Evolutionary conservation across 2,113 vertebrate genomes (phyloP).

Genomic region (Taxidea taxus): DNA sequence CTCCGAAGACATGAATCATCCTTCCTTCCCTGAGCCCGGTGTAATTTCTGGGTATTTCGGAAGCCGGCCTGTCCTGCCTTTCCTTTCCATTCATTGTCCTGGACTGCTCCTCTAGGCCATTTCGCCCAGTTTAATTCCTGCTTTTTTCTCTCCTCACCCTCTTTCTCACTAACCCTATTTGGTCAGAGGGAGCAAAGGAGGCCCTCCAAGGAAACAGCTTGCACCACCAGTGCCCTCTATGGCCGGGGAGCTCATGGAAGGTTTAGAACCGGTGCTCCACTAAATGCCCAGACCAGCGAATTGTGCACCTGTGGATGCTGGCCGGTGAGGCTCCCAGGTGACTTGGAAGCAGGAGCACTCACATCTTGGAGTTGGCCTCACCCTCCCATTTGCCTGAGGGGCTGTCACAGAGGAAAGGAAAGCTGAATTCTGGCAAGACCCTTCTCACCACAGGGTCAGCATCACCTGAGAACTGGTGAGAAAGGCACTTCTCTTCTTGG

Average conservation of each 20-base stretch:
- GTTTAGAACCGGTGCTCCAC: neutral
- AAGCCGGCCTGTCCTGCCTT: neutral
- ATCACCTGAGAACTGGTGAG: neutral
- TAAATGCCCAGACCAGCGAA: neutral
- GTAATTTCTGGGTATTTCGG: neutral
- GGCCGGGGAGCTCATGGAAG: neutral
- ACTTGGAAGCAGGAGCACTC: neutral
- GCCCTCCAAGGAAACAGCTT: neutral
- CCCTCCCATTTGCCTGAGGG: neutral
- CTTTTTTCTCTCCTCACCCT: neutral
- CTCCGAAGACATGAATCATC: neutral
- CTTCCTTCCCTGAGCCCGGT: neutral
- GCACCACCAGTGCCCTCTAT: neutral
- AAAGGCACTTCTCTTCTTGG: neutral
- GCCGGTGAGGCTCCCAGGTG: neutral
- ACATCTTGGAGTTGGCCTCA: neutral
- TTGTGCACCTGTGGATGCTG: neutral
- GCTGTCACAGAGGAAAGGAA: neutral
- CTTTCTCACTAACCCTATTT: neutral
- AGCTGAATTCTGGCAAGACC: neutral
- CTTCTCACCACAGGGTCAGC: neutral
- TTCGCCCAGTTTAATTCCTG: neutral
- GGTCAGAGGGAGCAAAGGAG: neutral
- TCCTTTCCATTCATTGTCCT: neutral
- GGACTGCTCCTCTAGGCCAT: neutral